These are phyloP conservation scores for Leucoptera coffeella DNA, from an alignment of 2,888 invertebrate genomes.

Conservation along the genomic window DNA sequence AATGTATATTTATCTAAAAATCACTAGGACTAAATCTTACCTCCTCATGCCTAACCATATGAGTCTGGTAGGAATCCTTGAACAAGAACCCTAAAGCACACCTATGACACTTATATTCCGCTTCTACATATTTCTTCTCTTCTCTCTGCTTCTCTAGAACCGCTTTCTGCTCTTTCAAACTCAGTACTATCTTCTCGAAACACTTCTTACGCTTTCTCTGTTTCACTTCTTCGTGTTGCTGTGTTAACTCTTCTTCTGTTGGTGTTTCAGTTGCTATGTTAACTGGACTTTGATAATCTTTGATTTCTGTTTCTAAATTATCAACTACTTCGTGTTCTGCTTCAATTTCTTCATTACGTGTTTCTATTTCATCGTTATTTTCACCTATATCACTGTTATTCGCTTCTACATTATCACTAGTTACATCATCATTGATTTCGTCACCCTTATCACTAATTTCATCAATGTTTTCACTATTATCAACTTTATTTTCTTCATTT, in stretches of 20 bases:
- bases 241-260: neutral
- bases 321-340: constrained; percentile 2
- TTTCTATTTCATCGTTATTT: constrained; percentile 6
- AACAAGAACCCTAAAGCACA: constrained; percentile 32
- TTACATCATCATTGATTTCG: constrained; percentile 5
- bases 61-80: constrained; percentile 35
- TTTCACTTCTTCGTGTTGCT: constrained; percentile 7
- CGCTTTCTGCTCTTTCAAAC: constrained; percentile 28
- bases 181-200: constrained; percentile 18
- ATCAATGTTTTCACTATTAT: constrained; percentile 5
- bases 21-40: too few species aligned
- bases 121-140: constrained; percentile 27
- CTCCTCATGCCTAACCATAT: constrained; percentile 47
- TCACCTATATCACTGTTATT: constrained; percentile 1
- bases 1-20: too few species aligned
- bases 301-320: neutral
- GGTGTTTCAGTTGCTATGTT: neutral
- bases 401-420: constrained; percentile 1
- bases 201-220: constrained; percentile 11
- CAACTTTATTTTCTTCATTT: constrained; percentile 3
- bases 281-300: neutral
- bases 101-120: constrained; percentile 32
- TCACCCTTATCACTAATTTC: constrained; percentile 4
- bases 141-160: constrained; percentile 25
- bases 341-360: constrained; percentile 4